Conservation (phyloP, 2,888 invertebrate genomes). For the Dugesia japonica region DNA sequence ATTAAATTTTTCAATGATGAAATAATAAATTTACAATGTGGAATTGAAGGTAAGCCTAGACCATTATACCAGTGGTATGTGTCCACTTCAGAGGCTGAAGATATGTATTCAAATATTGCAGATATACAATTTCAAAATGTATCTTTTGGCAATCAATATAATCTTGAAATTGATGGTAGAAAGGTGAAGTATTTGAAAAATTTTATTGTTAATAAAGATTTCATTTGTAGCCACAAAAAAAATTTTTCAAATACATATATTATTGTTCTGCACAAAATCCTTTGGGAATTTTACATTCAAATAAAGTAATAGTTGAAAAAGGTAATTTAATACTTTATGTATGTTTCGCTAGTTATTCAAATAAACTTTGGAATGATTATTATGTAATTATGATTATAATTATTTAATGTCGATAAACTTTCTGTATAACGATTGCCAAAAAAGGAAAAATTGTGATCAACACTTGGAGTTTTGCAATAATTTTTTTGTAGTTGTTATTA, state of each 20-base stretch:
- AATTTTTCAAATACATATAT: background rate
- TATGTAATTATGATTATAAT: no score
- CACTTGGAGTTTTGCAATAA: no score
- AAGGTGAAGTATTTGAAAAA: background rate
- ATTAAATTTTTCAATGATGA: background rate
- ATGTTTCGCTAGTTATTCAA: background rate
- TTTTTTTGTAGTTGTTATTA: no score
- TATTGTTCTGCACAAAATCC: constrained; percentile 10
- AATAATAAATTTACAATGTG: background rate
- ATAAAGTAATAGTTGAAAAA: background rate
- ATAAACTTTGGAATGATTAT: no score
- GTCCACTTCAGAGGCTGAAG: background rate
- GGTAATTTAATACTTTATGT: background rate
- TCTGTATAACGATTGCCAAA: no score
- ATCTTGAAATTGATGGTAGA: background rate
- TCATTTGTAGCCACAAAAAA: background rate
- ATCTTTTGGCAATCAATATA: background rate
- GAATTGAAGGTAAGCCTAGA: background rate
- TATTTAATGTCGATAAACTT: background rate
- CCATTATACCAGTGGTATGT: background rate
- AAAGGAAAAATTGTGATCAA: no score
- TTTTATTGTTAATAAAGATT: background rate
- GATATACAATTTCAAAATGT: background rate
- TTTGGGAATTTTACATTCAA: background rate
- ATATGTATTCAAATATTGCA: background rate